Evolutionary conservation across 2,113 vertebrate genomes (phyloP), one percentile per base, ranked within the genome.

Genomic region (Sinocyclocheilus anshuiensis): DNA sequence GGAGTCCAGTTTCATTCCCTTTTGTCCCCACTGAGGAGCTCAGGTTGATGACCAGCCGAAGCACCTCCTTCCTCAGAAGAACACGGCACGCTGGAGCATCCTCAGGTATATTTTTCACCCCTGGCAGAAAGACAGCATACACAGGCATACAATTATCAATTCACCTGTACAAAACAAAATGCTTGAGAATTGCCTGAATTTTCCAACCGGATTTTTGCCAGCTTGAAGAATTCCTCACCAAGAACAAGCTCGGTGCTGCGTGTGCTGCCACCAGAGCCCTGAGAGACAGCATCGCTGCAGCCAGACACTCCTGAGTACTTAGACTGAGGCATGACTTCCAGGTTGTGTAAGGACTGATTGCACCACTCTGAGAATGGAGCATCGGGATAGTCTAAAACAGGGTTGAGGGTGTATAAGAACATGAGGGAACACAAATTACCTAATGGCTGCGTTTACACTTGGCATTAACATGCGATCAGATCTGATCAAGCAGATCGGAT

Each of bases 1-100:
- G 93, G 76, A 99, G 95, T 88, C 98, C 98, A 0, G 98, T 99
- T 94, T 99, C 98, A 86, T 99, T 97, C 89, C 97, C 96, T 92
- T 99, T 99, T 50, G 98, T 99, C 93, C 98, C 98, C 50, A 99
- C 98, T 13, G 98, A 99, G 88, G 98, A 99, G 94, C 98, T 99
- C 91, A 99, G 94, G 91, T 99, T 99, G 91, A 99, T 93, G 78
- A 99, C 97, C 89, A 99, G 96, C 63, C 98, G 97, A 80, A 99
- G 93, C 53, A 99, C 97, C 92, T 99, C 98, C 91, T 99, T 99
- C 83, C 98, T 94, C 88, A 99, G 94, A 86, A 99, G 92, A 87
- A 98, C 97, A 48, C 97, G 95, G 91, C 97, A 97, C 87, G 98
- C 97, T 0, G 98, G 97, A 72, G 96, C 97, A 18, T 99, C 98